A percentile compares a stretch with the other conserved stretches of the same genome.
Conservation (phyloP, 2,888 invertebrate genomes). For the Leuctra nigra region DNA sequence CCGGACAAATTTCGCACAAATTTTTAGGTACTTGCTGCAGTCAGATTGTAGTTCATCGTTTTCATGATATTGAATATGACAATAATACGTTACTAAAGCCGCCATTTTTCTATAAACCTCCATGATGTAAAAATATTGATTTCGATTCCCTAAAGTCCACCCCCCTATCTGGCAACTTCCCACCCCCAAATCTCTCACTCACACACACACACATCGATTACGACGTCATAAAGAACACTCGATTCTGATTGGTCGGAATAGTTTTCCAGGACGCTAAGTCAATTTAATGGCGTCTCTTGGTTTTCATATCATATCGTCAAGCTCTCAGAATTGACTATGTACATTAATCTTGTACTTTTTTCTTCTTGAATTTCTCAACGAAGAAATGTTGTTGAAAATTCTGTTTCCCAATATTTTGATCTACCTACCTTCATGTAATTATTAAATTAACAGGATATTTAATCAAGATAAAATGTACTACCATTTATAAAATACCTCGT, state of each 20-base stretch:
- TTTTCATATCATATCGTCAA: not conserved
- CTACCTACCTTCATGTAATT: too few species aligned
- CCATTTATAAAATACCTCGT: too few species aligned
- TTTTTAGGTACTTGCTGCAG: not conserved
- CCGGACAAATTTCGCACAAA: too few species aligned
- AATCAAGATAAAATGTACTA: too few species aligned
- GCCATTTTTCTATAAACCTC: not conserved
- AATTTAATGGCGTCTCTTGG: constrained; percentile 15
- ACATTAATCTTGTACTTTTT: too few species aligned
- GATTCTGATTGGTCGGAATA: not conserved
- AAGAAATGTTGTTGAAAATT: too few species aligned
- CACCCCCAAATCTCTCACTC: too few species aligned
- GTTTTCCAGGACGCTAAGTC: constrained; percentile 1
- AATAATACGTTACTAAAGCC: not conserved
- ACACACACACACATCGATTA: too few species aligned
- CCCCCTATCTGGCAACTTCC: not conserved
- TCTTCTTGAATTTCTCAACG: too few species aligned
- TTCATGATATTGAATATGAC: not conserved
- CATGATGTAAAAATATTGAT: constrained; percentile 15
- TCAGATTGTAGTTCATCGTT: not conserved
- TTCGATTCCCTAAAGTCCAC: not conserved
- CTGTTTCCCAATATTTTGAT: too few species aligned
- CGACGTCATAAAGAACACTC: not conserved
- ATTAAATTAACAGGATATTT: too few species aligned
- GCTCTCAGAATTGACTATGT: too few species aligned